Evolutionary conservation across 2,797 vertebrate genomes (phyloP).

Genomic region (Austrolebias charrua): DNA sequence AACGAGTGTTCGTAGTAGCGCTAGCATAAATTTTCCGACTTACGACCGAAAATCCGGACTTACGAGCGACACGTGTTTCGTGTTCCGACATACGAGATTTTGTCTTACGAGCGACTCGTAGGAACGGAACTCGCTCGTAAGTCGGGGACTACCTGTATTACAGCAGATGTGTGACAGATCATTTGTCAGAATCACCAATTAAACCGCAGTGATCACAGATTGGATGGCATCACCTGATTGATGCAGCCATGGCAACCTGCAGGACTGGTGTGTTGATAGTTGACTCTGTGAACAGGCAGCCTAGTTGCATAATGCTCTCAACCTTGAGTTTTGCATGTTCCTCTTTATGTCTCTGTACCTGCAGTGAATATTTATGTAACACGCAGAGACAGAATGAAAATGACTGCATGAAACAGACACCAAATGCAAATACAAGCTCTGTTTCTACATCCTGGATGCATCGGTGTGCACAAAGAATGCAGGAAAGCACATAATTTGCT

Average conservation of each 20-base stretch:
- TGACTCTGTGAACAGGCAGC: conserved; percentile 31
- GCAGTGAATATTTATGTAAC: conserved; percentile 25
- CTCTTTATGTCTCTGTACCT: conserved; percentile 42
- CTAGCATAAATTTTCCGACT: too few species aligned
- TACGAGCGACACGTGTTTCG: too few species aligned
- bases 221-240: conserved; percentile 48
- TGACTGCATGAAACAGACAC: conserved; percentile 10
- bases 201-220: conserved; percentile 39
- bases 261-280: conserved; percentile 39
- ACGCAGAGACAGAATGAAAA: conserved; percentile 6
- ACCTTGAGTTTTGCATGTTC: conserved; percentile 44
- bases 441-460: too few species aligned
- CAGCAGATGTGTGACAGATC: neutral
- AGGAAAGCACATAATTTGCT: too few species aligned
- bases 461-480: too few species aligned
- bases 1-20: too few species aligned
- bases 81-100: too few species aligned
- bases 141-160: too few species aligned
- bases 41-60: too few species aligned
- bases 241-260: conserved; percentile 63
- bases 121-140: too few species aligned
- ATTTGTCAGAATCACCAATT: conserved; percentile 31
- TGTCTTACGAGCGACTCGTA: too few species aligned
- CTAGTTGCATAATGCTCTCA: conserved; percentile 53
- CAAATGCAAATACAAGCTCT: neutral